Conservation (phyloP, 2,888 invertebrate genomes). For the Frankliniella intonsa region DNA sequence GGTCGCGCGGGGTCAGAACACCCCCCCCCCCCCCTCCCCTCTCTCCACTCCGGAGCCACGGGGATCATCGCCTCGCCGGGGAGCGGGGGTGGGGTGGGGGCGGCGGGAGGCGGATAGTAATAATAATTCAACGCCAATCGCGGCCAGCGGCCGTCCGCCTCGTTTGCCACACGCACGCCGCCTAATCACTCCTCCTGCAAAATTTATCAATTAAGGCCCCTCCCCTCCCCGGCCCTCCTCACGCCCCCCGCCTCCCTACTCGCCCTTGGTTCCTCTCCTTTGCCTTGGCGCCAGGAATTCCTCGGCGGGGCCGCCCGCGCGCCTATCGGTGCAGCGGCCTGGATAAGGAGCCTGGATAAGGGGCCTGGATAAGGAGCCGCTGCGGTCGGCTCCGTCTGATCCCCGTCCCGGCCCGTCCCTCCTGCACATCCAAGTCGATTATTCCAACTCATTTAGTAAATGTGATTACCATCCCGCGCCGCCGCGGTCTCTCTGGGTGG, state of each 20-base stretch:
- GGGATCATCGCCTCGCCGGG: neutral
- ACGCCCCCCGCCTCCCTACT: neutral
- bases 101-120: neutral
- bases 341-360: too few species aligned
- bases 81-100: neutral
- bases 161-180: neutral
- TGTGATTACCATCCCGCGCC: neutral
- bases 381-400: neutral
- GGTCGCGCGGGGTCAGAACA: neutral
- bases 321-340: neutral
- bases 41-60: too few species aligned
- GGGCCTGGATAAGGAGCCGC: too few species aligned
- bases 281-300: neutral
- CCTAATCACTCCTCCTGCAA: neutral
- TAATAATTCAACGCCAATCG: neutral
- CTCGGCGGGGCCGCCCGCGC: neutral
- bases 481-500: neutral
- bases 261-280: neutral
- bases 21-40: neutral
- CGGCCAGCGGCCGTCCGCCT: neutral
- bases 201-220: neutral
- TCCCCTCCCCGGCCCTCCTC: neutral
- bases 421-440: neutral
- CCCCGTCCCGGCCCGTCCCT: neutral
- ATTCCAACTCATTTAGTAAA: conserved; percentile 23